Conservation (phyloP, 2,113 vertebrate genomes). For the Talpa occidentalis region DNA sequence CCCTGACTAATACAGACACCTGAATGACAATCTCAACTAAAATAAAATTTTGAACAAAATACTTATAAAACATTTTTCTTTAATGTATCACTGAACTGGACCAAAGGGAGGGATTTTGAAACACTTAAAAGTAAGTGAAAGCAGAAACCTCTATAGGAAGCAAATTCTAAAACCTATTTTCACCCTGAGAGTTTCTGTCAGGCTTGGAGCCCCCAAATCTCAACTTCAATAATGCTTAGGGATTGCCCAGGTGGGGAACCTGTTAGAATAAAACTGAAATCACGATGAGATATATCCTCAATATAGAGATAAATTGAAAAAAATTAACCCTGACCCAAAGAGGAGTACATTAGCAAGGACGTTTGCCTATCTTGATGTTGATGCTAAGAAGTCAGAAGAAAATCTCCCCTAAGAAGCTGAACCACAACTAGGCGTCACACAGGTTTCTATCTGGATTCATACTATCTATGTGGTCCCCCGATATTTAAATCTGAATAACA, state of each 20-base stretch:
- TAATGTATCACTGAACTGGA: neutral
- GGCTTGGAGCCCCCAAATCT: neutral
- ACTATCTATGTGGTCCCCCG: neutral
- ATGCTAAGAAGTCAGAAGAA: neutral
- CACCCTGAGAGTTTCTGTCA: neutral
- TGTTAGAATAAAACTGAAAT: constrained; percentile 1
- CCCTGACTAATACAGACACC: neutral
- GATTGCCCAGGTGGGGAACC: neutral
- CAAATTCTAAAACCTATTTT: constrained; percentile 7
- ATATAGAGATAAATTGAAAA: neutral
- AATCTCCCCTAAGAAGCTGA: neutral
- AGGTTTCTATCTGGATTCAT: neutral
- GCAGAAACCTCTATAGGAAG: neutral
- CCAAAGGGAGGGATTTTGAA: neutral
- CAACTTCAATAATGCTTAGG: neutral
- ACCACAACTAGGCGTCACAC: neutral
- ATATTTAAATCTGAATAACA: neutral
- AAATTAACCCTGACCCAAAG: neutral
- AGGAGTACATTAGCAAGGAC: neutral
- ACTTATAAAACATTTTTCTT: neutral
- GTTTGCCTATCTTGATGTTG: neutral
- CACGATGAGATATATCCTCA: neutral
- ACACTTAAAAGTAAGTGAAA: neutral
- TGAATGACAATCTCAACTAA: neutral
- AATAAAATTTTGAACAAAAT: constrained; percentile 10